Evolutionary conservation across 2,888 invertebrate species (phyloP).

Genomic region (Himalopsyche japonica): DNA sequence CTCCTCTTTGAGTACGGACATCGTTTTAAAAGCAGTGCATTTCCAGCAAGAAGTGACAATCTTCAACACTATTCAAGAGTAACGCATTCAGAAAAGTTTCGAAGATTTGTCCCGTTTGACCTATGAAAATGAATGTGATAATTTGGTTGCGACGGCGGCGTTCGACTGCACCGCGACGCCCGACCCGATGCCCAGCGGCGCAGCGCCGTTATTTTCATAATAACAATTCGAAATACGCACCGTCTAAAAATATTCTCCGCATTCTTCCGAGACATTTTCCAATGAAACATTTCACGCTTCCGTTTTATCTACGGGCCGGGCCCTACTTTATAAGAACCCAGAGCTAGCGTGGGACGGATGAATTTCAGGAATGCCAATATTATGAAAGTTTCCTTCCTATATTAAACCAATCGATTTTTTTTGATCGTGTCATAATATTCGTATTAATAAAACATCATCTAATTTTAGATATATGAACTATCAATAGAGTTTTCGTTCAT

Average conservation of each 20-base stretch:
- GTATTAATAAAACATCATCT: no score
- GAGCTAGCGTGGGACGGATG: neutral
- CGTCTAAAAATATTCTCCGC: neutral
- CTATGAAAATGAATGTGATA: neutral
- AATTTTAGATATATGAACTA: no score
- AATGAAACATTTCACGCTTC: neutral
- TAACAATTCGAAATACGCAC: neutral
- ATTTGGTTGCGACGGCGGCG: neutral
- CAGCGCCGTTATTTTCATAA: neutral
- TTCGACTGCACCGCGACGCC: neutral
- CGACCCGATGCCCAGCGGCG: neutral
- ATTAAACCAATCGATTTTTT: no score
- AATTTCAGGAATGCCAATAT: no score
- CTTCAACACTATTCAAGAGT: no score
- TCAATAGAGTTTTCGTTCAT: no score
- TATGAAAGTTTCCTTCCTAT: no score
- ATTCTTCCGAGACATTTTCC: neutral
- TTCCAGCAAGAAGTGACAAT: no score
- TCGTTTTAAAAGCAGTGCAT: no score
- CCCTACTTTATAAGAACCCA: neutral
- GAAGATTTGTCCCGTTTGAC: neutral
- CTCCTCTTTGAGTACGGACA: no score
- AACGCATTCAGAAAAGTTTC: no score
- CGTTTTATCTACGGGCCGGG: neutral
- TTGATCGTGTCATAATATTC: no score